A percentile compares a stretch with the other conserved stretches of the same genome.
Conservation (phyloP, 2,113 vertebrate species). For the Xiphorhynchus elegans region DNA sequence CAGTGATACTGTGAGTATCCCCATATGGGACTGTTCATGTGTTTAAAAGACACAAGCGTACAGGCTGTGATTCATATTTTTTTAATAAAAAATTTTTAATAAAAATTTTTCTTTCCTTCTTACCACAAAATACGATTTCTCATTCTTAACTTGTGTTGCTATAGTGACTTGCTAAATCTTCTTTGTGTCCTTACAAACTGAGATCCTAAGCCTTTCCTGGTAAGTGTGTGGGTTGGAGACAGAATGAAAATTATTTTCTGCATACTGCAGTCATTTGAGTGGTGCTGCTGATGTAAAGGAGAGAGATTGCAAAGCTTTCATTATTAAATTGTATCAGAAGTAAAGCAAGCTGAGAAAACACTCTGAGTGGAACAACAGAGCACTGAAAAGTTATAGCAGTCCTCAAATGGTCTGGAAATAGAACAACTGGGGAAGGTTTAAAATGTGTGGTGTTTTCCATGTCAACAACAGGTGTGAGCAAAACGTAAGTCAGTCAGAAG, state of each 20-base stretch:
- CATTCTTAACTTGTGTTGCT: conserved; percentile 1
- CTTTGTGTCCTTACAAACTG: background rate
- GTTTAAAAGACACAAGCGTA: background rate
- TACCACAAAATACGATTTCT: background rate
- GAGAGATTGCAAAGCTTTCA: background rate
- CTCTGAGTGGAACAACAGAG: background rate
- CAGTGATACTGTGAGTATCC: background rate
- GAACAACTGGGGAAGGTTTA: background rate
- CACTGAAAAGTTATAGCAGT: fast-evolving
- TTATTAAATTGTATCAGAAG: background rate
- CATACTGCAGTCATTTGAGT: background rate
- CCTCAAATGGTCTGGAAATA: background rate
- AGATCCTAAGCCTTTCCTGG: background rate
- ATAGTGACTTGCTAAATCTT: conserved; percentile 4
- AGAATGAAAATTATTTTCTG: background rate
- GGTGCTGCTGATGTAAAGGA: background rate
- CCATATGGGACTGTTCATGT: background rate
- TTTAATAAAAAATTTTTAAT: background rate
- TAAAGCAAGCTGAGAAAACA: background rate
- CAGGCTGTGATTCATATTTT: background rate
- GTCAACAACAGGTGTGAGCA: background rate
- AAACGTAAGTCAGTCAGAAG: background rate
- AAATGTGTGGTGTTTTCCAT: background rate
- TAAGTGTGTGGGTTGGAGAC: background rate
- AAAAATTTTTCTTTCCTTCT: background rate